phyloP scores from a whole-genome alignment of 2,888 invertebrate genomes.

The Chymomyza caudatula region DNA sequence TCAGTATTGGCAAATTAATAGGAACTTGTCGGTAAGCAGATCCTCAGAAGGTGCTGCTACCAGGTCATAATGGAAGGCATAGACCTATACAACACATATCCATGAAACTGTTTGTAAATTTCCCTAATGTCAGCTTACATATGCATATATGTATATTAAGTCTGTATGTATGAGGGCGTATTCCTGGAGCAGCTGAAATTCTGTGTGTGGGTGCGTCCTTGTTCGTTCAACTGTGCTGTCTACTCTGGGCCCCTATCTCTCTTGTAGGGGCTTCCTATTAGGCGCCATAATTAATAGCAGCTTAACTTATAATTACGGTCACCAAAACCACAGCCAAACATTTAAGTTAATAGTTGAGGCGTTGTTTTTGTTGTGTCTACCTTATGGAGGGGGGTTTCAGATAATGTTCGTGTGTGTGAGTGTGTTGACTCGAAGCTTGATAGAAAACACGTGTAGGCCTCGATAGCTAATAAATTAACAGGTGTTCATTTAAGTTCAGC shows the following conservation, averaged over 20 bases:
- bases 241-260: slow-evolving; percentile 1
- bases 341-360: slow-evolving; percentile 72
- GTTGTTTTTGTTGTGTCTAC: slow-evolving; percentile 25
- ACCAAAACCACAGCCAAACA: slow-evolving; percentile 62
- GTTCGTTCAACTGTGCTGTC: background rate
- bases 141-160: background rate
- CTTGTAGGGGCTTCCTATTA: too few relatives aligned
- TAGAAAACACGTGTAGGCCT: background rate
- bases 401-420: too few relatives aligned
- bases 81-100: background rate
- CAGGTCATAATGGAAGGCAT: background rate
- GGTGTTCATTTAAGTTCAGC: background rate
- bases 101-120: slow-evolving; percentile 44
- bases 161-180: slow-evolving; percentile 3
- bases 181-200: too few relatives aligned
- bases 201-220: slow-evolving; percentile 3
- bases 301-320: slow-evolving; percentile 74
- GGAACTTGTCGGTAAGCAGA: slow-evolving; percentile 1
- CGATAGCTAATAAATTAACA: background rate
- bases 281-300: slow-evolving; percentile 73
- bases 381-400: background rate
- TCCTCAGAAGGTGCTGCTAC: background rate
- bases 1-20: slow-evolving; percentile 66
- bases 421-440: too few relatives aligned
- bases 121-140: slow-evolving; percentile 46